Percentiles rank a stretch among this genome's conserved stretches.
phyloP scores from a whole-genome alignment of 2,888 invertebrate genomes.

The Pollenia labialis region DNA sequence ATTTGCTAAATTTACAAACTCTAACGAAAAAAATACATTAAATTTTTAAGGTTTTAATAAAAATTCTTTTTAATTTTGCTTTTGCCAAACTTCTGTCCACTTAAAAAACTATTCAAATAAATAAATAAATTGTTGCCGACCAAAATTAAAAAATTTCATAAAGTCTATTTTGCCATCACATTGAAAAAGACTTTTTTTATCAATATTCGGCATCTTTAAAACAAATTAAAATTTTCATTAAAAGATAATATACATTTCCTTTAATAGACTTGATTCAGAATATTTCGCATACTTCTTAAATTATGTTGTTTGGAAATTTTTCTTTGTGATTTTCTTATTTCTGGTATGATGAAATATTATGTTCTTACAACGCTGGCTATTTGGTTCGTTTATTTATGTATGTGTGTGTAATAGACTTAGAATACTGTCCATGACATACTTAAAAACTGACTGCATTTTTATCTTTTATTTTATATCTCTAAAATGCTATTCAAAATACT shows the following conservation, averaged over 20 bases:
- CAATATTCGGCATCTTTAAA: slow-evolving; percentile 4
- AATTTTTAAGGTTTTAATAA: too few relatives aligned
- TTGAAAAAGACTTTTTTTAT: background rate
- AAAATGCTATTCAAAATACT: slow-evolving; percentile 50
- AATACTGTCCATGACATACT: slow-evolving; percentile 72
- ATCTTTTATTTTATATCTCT: slow-evolving; percentile 63
- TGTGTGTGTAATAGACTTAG: slow-evolving; percentile 13
- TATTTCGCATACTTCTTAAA: slow-evolving; percentile 20
- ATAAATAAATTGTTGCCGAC: background rate
- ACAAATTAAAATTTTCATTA: slow-evolving; percentile 17
- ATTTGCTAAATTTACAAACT: too few relatives aligned
- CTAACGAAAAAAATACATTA: too few relatives aligned
- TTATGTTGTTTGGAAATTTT: background rate
- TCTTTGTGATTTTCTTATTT: background rate
- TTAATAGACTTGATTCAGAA: background rate
- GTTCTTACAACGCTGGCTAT: slow-evolving; percentile 18
- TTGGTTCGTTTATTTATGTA: background rate
- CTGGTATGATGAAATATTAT: slow-evolving; percentile 47
- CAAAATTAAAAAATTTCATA: background rate
- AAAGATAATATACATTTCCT: slow-evolving; percentile 4
- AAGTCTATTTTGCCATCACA: background rate
- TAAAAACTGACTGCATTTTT: slow-evolving; percentile 62
- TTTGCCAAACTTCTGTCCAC: too few relatives aligned
- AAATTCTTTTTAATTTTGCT: too few relatives aligned
- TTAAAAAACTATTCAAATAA: too few relatives aligned